These are phyloP conservation scores for Anguilla pacifica DNA, from an alignment of 2,797 vertebrate species.

Conservation along the genomic window DNA sequence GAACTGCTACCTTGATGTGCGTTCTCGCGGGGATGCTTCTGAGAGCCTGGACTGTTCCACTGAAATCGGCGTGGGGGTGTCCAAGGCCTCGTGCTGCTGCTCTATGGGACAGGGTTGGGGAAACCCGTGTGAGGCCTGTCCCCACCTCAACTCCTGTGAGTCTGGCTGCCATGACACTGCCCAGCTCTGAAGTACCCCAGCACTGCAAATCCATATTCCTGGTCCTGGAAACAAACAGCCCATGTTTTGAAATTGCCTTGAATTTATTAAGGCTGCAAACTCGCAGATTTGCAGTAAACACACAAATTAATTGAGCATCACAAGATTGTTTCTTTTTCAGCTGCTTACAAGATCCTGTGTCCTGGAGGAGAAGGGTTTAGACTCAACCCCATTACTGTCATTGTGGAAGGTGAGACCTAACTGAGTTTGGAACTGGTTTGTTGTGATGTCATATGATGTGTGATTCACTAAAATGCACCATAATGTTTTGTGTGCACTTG, in stretches of 20 bases:
- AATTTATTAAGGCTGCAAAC: background rate
- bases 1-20: constrained; percentile 87
- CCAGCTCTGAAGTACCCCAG: background rate
- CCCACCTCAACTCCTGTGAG: constrained; percentile 89
- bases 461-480: background rate
- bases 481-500: background rate
- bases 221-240: too few relatives aligned
- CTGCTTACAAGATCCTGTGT: constrained; percentile 91
- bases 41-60: constrained; percentile 86
- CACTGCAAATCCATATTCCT: background rate
- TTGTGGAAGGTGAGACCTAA: constrained; percentile 86
- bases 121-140: constrained; percentile 91
- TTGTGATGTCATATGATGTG: background rate
- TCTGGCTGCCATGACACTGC: constrained; percentile 31
- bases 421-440: background rate
- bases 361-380: constrained; percentile 97
- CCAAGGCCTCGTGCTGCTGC: constrained; percentile 96
- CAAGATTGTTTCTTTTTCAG: constrained; percentile 65
- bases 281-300: background rate
- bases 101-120: constrained; percentile 92
- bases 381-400: constrained; percentile 96
- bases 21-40: constrained; percentile 86
- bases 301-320: background rate
- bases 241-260: background rate
- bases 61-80: constrained; percentile 92